These are phyloP conservation scores for Typhlichthys subterraneus DNA, from an alignment of 2,797 vertebrate genomes.

Conservation along the genomic window DNA sequence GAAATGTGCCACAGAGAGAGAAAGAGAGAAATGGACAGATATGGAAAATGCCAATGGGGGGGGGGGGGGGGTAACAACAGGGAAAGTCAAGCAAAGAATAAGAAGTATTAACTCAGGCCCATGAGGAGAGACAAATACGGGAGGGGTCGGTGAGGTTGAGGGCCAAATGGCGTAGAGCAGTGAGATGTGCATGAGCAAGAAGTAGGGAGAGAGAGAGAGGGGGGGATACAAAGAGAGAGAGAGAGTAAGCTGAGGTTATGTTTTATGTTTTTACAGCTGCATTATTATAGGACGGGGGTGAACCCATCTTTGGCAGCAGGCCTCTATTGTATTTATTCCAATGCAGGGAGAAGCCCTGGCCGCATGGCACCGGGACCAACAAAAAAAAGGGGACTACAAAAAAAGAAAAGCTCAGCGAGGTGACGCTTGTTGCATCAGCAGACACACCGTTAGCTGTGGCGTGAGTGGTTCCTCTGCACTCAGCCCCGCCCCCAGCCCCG, in stretches of 20 bases:
- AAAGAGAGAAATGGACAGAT: constrained; percentile 64
- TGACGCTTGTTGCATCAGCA: constrained; percentile 53
- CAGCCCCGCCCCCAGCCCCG: constrained; percentile 31
- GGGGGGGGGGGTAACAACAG: constrained; percentile 56
- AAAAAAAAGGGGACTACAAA: constrained; percentile 17
- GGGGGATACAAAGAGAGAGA: constrained; percentile 57
- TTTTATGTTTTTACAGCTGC: constrained; percentile 70
- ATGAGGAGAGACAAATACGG: constrained; percentile 78
- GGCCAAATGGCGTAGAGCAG: constrained; percentile 80
- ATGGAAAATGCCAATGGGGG: constrained; percentile 68
- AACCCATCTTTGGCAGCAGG: too few species aligned
- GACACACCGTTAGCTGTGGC: constrained; percentile 45
- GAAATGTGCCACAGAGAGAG: constrained; percentile 90
- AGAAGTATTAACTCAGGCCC: constrained; percentile 56
- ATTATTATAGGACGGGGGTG: constrained; percentile 62
- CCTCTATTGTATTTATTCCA: constrained; percentile 15
- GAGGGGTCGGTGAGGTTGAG: constrained; percentile 65
- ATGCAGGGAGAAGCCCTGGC: constrained; percentile 17
- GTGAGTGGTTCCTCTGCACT: constrained; percentile 27
- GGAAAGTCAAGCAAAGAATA: constrained; percentile 80
- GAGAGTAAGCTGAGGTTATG: constrained; percentile 74
- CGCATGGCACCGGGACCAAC: constrained; percentile 24
- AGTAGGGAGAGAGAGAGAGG: constrained; percentile 61
- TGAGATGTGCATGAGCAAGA: constrained; percentile 60
- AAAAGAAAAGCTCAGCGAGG: constrained; percentile 42